Evolutionary conservation across 2,113 vertebrate genomes (phyloP), one percentile per base, ranked within the genome.

Genomic region (Nothocercus nigrocapillus): DNA sequence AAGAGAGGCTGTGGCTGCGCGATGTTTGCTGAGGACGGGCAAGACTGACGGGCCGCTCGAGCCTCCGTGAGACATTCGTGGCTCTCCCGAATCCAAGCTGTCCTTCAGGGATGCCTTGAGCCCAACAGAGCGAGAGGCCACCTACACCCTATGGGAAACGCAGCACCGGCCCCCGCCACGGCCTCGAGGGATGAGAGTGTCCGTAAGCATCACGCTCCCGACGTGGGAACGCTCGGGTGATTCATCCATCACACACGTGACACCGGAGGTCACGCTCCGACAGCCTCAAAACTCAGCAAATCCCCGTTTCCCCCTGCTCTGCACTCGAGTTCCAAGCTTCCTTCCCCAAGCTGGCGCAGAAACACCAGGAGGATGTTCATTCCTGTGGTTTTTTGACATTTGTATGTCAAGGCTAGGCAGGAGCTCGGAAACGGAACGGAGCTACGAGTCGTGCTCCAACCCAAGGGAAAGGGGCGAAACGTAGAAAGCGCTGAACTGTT

Each of bases 341-440:
- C n/a, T 66, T 83, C 58, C 62, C 53, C 69, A 36, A 47, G 80
- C 16, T 84, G 76, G 47, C 66, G 85, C 73, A 94, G 73, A 90
- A 90, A 81, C 68, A 91, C 38, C 90, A 94, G 82, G 73, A 93
- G 56, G 69, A 91, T 82, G 79, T 79, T 96, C 4, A 90, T 88
- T 92, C 85, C 90, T 73, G 58, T 89, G 90, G 85, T 85, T 93
- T 92, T 90, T 87, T 88, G 36, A 83, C 74, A 92, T 92, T 94
- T 90, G 51, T 58, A 82, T 54, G 53, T 90, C 93, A 79, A 92
- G 73, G 36, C 66, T 70, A 95, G 74, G 66, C 47, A 94, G 91
- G 85, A 96, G 90, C 77, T 66, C 82, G 76, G 85, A 95, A 90
- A 92, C 34, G 58, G 53, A 90, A 27, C 32, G 93, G 49, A 13